Evolutionary conservation across 2,888 invertebrate genomes (phyloP), one percentile per base, ranked within the genome.

Genomic region (Latrodectus elegans): DNA sequence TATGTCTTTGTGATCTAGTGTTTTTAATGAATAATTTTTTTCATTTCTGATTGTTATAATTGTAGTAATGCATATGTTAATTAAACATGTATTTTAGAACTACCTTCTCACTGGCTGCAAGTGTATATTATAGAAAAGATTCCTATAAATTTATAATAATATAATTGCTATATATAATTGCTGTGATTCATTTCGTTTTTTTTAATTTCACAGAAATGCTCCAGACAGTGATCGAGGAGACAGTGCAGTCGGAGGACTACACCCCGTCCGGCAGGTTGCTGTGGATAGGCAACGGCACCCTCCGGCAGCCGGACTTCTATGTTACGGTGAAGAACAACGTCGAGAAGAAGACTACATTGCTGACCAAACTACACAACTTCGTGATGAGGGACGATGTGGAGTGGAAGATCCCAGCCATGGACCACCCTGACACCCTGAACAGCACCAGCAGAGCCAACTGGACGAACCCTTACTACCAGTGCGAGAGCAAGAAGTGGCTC

Each of bases 381-480:
- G 74, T 78, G 4, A 22, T 84, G 14, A 17, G 75, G 6, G 85
- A 88, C 15, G 49, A 49, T 12, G 49, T 71, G 22, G 84, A 80
- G 11, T 88, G 88, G 88, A 74, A 55, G 17, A 74, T 75, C 14
- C 22, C 75, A 6, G 51, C 51, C 14, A 88, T 88, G 79, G 79
- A 86, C 67, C 52, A 77, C 51, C 76, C 76, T 0, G 73, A 73
- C 10, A n/a, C 38, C 2, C 15, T 26, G 17, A 74, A 68, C 52
- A 65, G 71, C 15, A 74, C 49, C 38, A 8, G 53, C 15, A 67
- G 64, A 14, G 60, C 77, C 9, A 55, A 83, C 38, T 97, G 97
- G 97, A 97, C 97, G 22, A 95, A 94, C 91, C 97, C 97, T 0
- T 97, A 97, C 92, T 97, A 95, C 92, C 96, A 96, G 90, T 97